Evolutionary conservation across 2,113 vertebrate genomes (phyloP).

Genomic region (Echinops telfairi): DNA sequence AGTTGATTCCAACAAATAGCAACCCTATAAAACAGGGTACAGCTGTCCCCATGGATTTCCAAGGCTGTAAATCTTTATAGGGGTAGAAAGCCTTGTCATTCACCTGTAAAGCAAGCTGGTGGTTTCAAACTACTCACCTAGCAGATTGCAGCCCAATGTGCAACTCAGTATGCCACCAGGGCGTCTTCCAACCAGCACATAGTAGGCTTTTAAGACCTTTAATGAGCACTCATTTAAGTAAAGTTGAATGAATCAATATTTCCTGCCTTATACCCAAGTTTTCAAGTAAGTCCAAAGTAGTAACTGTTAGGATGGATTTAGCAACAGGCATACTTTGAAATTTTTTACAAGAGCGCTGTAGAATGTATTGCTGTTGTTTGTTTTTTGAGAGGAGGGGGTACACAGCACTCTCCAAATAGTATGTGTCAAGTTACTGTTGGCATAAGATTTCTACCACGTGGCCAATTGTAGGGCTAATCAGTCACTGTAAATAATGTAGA

Average conservation of each 20-base stretch:
- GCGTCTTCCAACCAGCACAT: neutral
- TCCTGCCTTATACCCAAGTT: neutral
- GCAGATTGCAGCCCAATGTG: neutral
- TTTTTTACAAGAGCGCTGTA: conserved; percentile 73
- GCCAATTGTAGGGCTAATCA: conserved; percentile 69
- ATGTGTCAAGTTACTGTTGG: conserved; percentile 11
- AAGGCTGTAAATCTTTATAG: no score
- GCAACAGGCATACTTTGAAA: conserved; percentile 44
- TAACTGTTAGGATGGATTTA: conserved; percentile 71
- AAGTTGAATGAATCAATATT: neutral
- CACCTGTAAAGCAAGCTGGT: neutral
- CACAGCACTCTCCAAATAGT: conserved; percentile 40
- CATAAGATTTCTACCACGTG: conserved; percentile 66
- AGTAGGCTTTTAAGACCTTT: conserved; percentile 3
- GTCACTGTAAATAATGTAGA: conserved; percentile 74
- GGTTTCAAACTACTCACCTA: neutral
- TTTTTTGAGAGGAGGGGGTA: conserved; percentile 32
- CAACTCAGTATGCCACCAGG: neutral
- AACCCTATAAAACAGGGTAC: no score
- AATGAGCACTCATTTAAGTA: neutral
- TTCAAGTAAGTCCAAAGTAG: conserved; percentile 62
- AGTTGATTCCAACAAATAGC: no score
- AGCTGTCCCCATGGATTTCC: no score
- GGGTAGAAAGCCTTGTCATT: no score
- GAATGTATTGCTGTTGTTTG: conserved; percentile 58